Conservation (phyloP, 2,797 vertebrate genomes). For the Mormyrops boulengeri region DNA sequence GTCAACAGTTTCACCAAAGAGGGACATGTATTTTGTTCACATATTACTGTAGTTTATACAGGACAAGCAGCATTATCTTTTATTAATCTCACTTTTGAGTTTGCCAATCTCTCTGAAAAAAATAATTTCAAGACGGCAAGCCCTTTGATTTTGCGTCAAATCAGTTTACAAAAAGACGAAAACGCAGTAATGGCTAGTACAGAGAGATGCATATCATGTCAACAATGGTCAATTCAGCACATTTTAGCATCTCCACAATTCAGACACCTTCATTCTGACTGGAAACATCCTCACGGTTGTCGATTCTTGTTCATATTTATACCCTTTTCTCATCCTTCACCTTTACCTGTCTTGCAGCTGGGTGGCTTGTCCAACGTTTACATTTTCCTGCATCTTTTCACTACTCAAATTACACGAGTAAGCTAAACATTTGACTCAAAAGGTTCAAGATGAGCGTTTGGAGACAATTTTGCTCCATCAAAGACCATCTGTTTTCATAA, state of each 20-base stretch:
- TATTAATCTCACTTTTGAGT: not conserved
- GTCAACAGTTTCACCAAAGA: not conserved
- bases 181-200: not conserved
- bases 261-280: not conserved
- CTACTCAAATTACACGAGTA: not conserved
- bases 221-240: not conserved
- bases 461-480: not conserved
- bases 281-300: not conserved
- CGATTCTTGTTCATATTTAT: not conserved
- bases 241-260: not conserved
- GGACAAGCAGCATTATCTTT: not conserved
- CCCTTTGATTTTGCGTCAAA: not conserved
- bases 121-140: not conserved
- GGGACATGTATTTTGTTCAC: not conserved
- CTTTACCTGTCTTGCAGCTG: not conserved
- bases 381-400: not conserved
- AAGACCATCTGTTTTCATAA: conserved; percentile 2
- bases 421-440: not conserved
- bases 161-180: not conserved
- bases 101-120: not conserved
- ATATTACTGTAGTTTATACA: conserved; percentile 5
- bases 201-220: not conserved
- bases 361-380: not conserved
- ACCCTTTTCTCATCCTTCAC: not conserved
- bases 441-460: not conserved